phyloP scores from a whole-genome alignment of 1,140 invertebrate species.

The Zaprionus inermis region DNA sequence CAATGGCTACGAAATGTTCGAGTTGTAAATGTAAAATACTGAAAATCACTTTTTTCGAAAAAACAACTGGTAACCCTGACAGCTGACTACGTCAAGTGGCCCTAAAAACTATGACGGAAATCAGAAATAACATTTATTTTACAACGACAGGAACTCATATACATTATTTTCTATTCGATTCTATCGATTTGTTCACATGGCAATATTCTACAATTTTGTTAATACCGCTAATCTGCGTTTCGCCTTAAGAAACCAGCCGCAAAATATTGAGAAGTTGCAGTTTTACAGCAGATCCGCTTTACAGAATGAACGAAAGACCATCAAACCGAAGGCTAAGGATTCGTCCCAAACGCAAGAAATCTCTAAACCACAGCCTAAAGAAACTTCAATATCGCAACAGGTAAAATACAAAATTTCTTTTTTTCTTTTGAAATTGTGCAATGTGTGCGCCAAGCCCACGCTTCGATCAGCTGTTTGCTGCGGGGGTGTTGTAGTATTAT shows the following conservation, averaged over 20 bases:
- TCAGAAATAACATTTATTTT: not conserved
- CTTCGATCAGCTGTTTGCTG: slow-evolving; percentile 2
- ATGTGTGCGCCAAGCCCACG: not conserved
- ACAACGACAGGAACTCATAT: not conserved
- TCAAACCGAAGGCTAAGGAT: not conserved
- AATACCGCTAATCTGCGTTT: not conserved
- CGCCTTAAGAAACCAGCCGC: not conserved
- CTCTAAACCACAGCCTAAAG: not conserved
- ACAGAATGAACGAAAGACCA: not conserved
- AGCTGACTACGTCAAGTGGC: slow-evolving; percentile 10
- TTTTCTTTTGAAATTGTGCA: not conserved
- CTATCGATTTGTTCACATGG: not conserved
- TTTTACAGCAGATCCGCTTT: not conserved
- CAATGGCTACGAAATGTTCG: not conserved
- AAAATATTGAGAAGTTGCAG: not conserved
- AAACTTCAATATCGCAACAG: not conserved
- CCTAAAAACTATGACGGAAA: not conserved
- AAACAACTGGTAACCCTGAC: slow-evolving; percentile 20
- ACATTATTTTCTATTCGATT: not conserved
- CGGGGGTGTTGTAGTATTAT: slow-evolving; percentile 2
- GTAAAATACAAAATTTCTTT: not conserved
- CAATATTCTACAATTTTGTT: not conserved
- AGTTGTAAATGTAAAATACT: slow-evolving; percentile 12
- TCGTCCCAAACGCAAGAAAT: not conserved
- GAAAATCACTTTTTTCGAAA: slow-evolving; percentile 7